These are phyloP conservation scores for Cheilosia pagana DNA, from an alignment of 2,888 invertebrate genomes.

Conservation along the genomic window DNA sequence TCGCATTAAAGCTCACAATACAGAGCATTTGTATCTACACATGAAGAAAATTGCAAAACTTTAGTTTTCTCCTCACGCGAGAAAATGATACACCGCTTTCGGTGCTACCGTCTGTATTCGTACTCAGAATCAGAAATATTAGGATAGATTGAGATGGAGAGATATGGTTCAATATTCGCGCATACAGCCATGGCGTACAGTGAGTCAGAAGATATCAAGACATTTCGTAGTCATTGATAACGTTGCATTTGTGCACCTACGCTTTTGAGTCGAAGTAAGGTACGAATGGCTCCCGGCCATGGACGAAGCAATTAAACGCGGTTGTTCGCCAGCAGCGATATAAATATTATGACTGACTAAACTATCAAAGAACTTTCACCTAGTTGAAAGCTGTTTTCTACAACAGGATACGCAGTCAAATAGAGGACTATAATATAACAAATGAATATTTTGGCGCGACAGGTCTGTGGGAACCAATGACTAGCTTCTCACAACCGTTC, in stretches of 20 bases:
- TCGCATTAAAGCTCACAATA: constrained; percentile 73
- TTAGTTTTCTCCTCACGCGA: constrained; percentile 63
- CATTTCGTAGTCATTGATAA: neutral
- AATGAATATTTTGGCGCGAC: no score
- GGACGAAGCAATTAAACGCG: neutral
- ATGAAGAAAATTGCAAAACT: constrained; percentile 70
- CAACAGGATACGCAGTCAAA: no score
- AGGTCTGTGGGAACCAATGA: no score
- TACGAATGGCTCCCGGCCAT: neutral
- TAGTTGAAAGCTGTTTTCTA: no score
- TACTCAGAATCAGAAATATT: constrained; percentile 69
- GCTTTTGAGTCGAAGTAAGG: neutral
- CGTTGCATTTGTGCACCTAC: no score
- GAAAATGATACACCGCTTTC: constrained; percentile 71
- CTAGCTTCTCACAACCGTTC: no score
- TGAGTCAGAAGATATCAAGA: constrained; percentile 47
- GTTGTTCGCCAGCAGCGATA: no score
- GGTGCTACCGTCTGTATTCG: constrained; percentile 49
- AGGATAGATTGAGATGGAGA: constrained; percentile 69
- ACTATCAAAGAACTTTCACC: no score
- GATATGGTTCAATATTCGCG: constrained; percentile 60
- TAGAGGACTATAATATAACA: no score
- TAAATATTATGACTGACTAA: no score
- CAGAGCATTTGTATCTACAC: constrained; percentile 73
- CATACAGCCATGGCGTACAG: constrained; percentile 52